Evolutionary conservation across 2,888 invertebrate species (phyloP), one percentile per base, ranked within the genome.

Genomic region (Meganola albula): DNA sequence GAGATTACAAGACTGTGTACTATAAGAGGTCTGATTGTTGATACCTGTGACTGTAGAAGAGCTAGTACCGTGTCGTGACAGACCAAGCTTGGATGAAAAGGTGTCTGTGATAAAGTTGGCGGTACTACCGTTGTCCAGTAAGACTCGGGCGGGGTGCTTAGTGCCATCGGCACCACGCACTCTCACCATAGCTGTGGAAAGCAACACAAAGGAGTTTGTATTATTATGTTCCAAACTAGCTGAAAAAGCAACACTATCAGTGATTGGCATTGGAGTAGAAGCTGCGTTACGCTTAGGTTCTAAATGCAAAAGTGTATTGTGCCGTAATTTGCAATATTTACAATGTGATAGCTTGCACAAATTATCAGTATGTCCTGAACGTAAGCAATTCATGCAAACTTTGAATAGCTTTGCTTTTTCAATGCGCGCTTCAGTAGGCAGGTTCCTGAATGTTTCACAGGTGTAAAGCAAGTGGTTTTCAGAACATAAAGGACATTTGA

Each of bases 111-210:
- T 22, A 16, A 40, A 40, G 13, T 44, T 37, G 8, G 40, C 30
- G 7, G 44, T 44, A 20, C 45, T 44, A 6, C 45, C 45, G 16
- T 44, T 40, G 27, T 42, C 44, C 5, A 48, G 23, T 10, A 44
- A 16, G 4, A 40, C 8, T 9, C 20, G 27, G 11, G 27, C 27
- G 11, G 18, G 11, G 27, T 22, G 18, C 12, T 23, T 26, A 21
- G 8, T 9, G 5, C 13, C 20, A 13, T 22, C 22, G 12, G 10
- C 8, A 13, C 9, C 10, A 6, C 10, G 9, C 27, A 28, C 28
- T 10, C 10, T 27, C 32, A 10, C 44, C 16, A 21, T 31, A 32
- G 2, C 30, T 31, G 24, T 36, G 27, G 25, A 26, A 20, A 26
- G 22, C 3, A 31, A 26, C 12, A 31, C 26, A 26, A 9, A 11